Base-by-base conservation (phyloP, 2,888 invertebrate species). In the Synergus itoensis region DNA sequence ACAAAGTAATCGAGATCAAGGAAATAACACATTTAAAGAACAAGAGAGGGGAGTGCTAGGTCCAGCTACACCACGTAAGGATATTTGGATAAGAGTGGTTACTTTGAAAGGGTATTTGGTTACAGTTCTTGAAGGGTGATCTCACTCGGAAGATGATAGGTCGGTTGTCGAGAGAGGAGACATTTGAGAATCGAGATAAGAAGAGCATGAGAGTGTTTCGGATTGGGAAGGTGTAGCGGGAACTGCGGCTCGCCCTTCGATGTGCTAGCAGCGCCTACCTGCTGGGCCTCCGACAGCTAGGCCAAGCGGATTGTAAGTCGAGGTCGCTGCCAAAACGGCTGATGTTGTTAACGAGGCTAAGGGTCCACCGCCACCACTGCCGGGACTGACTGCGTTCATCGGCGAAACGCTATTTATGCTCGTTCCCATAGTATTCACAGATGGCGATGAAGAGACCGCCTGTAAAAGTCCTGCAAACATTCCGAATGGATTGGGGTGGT, bases 241-340 rank as follows among this genome's bases (percentile, higher is more conserved):
- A 91, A 91, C 91, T 88, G 90, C 90, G 90, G 90, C 91, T 90
- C 92, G 90, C 90, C 90, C 90, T 81, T 80, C 82, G 81, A 83
- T 81, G 87, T 90, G 89, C 91, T 91, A 91, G 91, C 91, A 90
- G 90, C 90, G 94, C 94, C 94, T 95, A 95, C 96, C 95, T 95
- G 95, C 95, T 94, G 96, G 95, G 88, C 92, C 92, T 92, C 96
- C 96, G 88, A 96, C 95, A 91, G 97, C 96, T 90, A 97, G 95
- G 93, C 97, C 96, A 92, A 97, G 95, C 88, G 97, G 97, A 94
- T 97, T 97, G 94, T 97, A 97, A 88, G 97, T 96, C 85, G 97
- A 92, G 69, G 92, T 91, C 78, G 92, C 92, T 82, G 92, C 91
- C 76, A 92, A 86, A 63, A 92, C 92, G 81, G 92, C 92, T 77